Conservation (phyloP, 2,888 invertebrate genomes). For the Amphimallon solstitiale region DNA sequence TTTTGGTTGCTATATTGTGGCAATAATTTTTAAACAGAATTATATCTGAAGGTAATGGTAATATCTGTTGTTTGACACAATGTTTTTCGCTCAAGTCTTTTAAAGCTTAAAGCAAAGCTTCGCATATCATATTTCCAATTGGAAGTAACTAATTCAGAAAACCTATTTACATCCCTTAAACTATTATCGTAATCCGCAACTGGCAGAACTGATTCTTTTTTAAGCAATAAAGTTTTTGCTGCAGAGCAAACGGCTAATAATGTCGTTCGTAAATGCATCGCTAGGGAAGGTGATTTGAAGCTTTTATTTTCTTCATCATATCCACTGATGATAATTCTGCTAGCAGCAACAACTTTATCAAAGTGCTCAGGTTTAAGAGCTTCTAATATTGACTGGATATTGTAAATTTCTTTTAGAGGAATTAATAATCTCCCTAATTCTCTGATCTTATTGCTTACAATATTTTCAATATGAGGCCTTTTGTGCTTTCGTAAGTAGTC, state of each 20-base stretch:
- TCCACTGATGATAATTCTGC: slow-evolving; percentile 29
- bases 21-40: slow-evolving; percentile 23
- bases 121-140: slow-evolving; percentile 42
- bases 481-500: neutral
- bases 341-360: slow-evolving; percentile 32
- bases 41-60: slow-evolving; percentile 27
- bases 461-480: neutral
- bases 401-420: neutral
- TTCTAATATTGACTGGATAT: neutral
- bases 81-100: slow-evolving; percentile 39
- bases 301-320: slow-evolving; percentile 34
- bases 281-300: slow-evolving; percentile 41
- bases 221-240: slow-evolving; percentile 35
- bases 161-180: slow-evolving; percentile 25
- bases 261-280: slow-evolving; percentile 40
- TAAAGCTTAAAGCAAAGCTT: slow-evolving; percentile 38
- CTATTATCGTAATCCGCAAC: slow-evolving; percentile 22
- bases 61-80: slow-evolving; percentile 25
- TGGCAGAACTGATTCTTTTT: slow-evolving; percentile 36
- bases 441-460: neutral
- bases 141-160: slow-evolving; percentile 32
- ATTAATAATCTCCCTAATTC: slow-evolving; percentile 2
- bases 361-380: slow-evolving; percentile 27
- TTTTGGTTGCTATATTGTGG: slow-evolving; percentile 12
- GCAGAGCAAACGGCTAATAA: slow-evolving; percentile 40